Conservation (phyloP, 2,113 vertebrate genomes). For the Otus sunia region DNA sequence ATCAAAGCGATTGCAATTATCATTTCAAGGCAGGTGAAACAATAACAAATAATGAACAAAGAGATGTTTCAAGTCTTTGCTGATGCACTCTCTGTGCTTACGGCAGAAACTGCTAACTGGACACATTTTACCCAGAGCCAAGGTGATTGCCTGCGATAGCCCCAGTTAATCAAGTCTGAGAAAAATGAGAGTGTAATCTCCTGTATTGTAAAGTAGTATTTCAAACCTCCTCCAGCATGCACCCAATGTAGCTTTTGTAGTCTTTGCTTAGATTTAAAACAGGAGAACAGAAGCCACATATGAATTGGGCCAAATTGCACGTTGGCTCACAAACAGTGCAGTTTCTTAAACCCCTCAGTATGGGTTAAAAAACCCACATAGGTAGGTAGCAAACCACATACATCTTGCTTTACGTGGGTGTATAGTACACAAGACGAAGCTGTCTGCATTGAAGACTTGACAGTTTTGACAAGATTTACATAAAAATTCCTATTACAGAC, state of each 20-base stretch:
- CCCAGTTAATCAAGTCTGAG: slow-evolving; percentile 24
- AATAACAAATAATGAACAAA: slow-evolving; percentile 61
- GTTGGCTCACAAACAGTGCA: not conserved
- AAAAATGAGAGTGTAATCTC: not conserved
- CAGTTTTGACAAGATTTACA: not conserved
- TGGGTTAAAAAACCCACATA: not conserved
- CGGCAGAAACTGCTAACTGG: slow-evolving; percentile 26
- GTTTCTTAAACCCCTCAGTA: not conserved
- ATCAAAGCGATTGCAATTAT: slow-evolving; percentile 47
- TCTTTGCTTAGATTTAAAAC: not conserved
- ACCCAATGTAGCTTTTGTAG: not conserved
- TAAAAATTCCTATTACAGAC: not conserved
- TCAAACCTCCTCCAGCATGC: not conserved
- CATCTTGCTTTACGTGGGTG: not conserved
- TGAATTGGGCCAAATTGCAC: not conserved
- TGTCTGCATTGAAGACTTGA: not conserved
- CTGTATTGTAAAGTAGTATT: not conserved
- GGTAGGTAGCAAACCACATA: not conserved
- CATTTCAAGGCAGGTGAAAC: slow-evolving; percentile 55
- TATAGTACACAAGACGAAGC: not conserved
- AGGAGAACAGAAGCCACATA: not conserved
- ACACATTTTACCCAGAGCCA: not conserved
- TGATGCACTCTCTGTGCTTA: not conserved
- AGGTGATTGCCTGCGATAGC: slow-evolving; percentile 10
- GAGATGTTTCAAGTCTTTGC: slow-evolving; percentile 18